Evolutionary conservation across 2,113 vertebrate genomes (phyloP), one percentile per base, ranked within the genome.

Genomic region (Pagrus major): DNA sequence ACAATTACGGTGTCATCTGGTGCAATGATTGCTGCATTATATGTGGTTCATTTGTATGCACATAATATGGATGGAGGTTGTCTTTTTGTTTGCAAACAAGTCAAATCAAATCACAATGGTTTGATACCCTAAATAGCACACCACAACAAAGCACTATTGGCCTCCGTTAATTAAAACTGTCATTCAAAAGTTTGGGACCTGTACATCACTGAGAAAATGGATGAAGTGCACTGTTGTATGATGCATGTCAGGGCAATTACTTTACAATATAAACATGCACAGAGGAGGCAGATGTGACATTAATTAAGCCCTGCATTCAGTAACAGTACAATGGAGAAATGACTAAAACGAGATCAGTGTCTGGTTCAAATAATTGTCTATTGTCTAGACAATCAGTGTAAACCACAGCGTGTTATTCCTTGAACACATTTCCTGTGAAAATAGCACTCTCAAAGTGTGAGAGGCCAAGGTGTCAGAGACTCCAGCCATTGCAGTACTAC

Each of bases 401-500:
- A 31, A 25, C 59, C 14, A 46, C 46, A 73, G 60, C 1, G 23
- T 46, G 16, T 75, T 80, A 69, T 76, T 78, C 35, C 76, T 68
- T 29, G 44, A 46, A 58, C 44, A 71, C 41, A 55, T 55, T 87
- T 84, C 60, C 75, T 76, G 71, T 58, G 66, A 84, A 81, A 86
- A 90, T 33, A 63, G 54, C n/a, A 16, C 44, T 21, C 52, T n/a
- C 44, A 78, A 69, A 29, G 78, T 67, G 61, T 67, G 58, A 84
- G 72, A 39, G 67, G 81, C 35, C 67, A 83, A 79, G 76, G 86
- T 87, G 84, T 84, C 72, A 60, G 58, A 51, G 83, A 82, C 80
- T 75, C 60, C 60, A 83, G 76, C 68, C 72, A 61, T 60, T 77
- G 77, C 71, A 70, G 71, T 59, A 72, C 49, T 49, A 29, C 81